Evolutionary conservation across 2,797 vertebrate species (phyloP), one percentile per base, ranked within the genome.

Genomic region (Fistularia commersonii): DNA sequence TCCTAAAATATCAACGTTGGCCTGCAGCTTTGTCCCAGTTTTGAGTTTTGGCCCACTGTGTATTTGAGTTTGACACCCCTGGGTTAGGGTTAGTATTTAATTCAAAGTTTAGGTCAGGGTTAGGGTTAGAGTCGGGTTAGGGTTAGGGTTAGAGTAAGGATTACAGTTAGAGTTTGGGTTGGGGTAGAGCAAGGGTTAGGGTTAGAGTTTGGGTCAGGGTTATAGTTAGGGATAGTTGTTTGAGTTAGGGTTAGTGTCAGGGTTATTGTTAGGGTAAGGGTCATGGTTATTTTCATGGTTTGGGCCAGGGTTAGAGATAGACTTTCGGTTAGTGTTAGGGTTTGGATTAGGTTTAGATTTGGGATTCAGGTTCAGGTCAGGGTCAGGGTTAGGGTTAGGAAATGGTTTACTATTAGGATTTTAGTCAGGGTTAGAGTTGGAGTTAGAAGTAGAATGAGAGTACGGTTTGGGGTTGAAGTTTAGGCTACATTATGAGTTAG

Each of bases 241-340:
- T n/a, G n/a, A n/a, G n/a, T n/a, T n/a, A n/a, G n/a, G n/a, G n/a
- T n/a, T n/a, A n/a, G n/a, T n/a, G n/a, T n/a, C n/a, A 44, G 47
- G 47, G 32, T 36, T 50, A 51, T 40, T 40, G 33, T 42, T 44
- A 33, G 47, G 40, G 11, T 36, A 38, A 40, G 41, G 47, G 32
- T 43, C 39, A 40, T 33, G 47, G 32, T 49, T 43, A 37, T 12
- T 37, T 23, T 48, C 37, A 31, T 12, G 42, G 13, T 4, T 15
- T 2, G 42, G 42, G 13, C 14, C 8, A 15, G 41, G 42, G 3
- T 44, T 3, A 10, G 42, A 15, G 13, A 15, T 3, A 10, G 42
- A 15, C 8, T 44, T 15, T 10, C 13, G 42, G 13, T 4, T 15
- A 31, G 42, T 12, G 13, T 44, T 15, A 31, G 42, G 42, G 13